Evolutionary conservation across 2,888 invertebrate genomes (phyloP).

Genomic region (Pyrrhosoma nymphula): DNA sequence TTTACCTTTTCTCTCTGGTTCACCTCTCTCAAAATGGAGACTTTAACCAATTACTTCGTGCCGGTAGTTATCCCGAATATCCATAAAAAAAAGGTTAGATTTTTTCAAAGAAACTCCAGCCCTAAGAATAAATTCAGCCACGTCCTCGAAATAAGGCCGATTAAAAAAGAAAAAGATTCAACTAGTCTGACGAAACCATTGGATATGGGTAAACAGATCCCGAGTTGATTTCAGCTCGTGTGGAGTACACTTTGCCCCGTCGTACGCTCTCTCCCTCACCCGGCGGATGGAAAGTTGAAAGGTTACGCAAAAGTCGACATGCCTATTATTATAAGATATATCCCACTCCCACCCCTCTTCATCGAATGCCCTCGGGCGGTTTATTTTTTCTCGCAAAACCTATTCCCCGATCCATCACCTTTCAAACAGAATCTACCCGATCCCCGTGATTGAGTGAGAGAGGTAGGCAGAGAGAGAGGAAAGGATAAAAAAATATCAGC

Average conservation of each 20-base stretch:
- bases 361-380: not conserved
- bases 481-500: not conserved
- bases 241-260: not conserved
- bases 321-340: constrained; percentile 8
- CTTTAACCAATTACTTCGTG: no score
- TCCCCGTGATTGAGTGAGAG: not conserved
- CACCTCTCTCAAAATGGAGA: no score
- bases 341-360: not conserved
- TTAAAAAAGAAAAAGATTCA: not conserved
- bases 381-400: not conserved
- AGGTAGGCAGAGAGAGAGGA: not conserved
- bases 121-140: not conserved
- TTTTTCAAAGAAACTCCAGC: no score
- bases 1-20: no score
- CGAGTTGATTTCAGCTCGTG: not conserved
- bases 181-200: not conserved
- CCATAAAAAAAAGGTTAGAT: no score
- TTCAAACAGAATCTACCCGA: constrained; percentile 1
- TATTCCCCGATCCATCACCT: not conserved
- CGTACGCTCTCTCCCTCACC: not conserved
- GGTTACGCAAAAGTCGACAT: not conserved
- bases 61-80: no score
- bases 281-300: not conserved
- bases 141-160: not conserved
- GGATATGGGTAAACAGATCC: not conserved